Percentiles rank a stretch among this genome's conserved stretches.
Evolutionary conservation across 53 echinoderm and acorn worm genomes (phyloP).

Genomic region (Echinometra lucunter): DNA sequence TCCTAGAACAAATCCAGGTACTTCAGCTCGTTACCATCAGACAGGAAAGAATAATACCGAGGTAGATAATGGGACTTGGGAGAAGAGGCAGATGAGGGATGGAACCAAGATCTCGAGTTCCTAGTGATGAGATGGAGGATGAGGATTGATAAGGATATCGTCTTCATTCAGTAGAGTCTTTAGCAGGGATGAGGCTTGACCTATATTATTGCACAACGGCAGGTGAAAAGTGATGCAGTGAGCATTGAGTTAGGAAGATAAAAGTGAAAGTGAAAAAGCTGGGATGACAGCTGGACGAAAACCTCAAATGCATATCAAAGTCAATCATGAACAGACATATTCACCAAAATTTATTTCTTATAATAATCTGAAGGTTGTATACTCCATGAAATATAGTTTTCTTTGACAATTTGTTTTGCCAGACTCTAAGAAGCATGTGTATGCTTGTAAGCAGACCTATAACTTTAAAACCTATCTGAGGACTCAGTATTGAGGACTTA

Average conservation of each 20-base stretch:
- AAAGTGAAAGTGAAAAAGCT: background rate
- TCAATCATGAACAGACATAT: background rate
- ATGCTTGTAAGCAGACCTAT: too few species aligned
- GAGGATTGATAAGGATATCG: slow-evolving; percentile 27
- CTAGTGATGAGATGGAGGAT: background rate
- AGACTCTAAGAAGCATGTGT: too few species aligned
- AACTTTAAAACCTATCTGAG: too few species aligned
- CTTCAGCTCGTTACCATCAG: slow-evolving; percentile 2
- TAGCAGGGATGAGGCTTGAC: slow-evolving; percentile 25
- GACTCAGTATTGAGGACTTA: background rate
- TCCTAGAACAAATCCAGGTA: slow-evolving; percentile 28
- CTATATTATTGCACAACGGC: slow-evolving; percentile 44
- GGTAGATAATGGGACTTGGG: slow-evolving; percentile 9
- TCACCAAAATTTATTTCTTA: background rate
- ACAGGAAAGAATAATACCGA: background rate
- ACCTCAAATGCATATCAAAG: background rate
- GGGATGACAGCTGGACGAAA: background rate
- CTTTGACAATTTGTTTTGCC: too few species aligned
- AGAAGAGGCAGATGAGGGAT: background rate
- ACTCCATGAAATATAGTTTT: background rate
- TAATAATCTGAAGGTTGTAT: background rate
- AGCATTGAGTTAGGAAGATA: background rate
- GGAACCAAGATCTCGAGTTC: background rate
- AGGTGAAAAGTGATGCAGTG: slow-evolving; percentile 34
- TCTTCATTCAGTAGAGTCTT: slow-evolving; percentile 48